Conservation (phyloP, 2,888 invertebrate species). For the Arge pagana region DNA sequence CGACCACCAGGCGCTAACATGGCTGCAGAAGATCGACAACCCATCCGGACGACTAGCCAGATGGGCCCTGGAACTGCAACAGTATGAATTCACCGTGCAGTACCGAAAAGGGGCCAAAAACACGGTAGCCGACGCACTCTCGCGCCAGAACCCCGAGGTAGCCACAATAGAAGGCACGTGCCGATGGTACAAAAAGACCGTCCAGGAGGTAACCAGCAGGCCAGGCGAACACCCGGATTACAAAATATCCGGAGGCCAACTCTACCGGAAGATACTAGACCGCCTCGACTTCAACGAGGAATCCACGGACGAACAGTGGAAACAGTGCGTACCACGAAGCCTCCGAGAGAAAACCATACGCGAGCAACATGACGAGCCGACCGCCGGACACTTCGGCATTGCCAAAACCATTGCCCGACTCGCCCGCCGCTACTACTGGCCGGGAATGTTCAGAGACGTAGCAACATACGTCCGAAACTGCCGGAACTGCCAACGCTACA, state of each 20-base stretch:
- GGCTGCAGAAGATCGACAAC: slow-evolving; percentile 34
- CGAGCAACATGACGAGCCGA: slow-evolving; percentile 32
- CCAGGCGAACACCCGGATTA: slow-evolving; percentile 13
- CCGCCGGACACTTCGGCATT: slow-evolving; percentile 35
- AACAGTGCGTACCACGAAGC: slow-evolving; percentile 23
- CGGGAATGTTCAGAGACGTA: slow-evolving; percentile 29
- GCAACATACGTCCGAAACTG: slow-evolving; percentile 29
- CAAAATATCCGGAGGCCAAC: slow-evolving; percentile 1
- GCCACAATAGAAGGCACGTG: neutral
- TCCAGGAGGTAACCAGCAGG: neutral
- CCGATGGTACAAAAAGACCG: slow-evolving; percentile 23
- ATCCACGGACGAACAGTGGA: slow-evolving; percentile 28
- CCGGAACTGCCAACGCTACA: slow-evolving; percentile 29
- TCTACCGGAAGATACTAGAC: slow-evolving; percentile 21
- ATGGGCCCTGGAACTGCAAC: slow-evolving; percentile 33
- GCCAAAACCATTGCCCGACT: slow-evolving; percentile 28
- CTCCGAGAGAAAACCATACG: slow-evolving; percentile 4
- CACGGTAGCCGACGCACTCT: slow-evolving; percentile 26
- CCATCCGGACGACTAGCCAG: slow-evolving; percentile 33
- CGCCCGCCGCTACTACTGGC: slow-evolving; percentile 32
- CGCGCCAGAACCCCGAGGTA: slow-evolving; percentile 10
- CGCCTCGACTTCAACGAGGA: slow-evolving; percentile 8
- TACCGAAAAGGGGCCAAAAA: slow-evolving; percentile 19
- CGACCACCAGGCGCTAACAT: slow-evolving; percentile 35
- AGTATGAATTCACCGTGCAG: slow-evolving; percentile 23